Percentiles rank a stretch among this genome's conserved stretches.
Conservation (phyloP, 2,113 vertebrate genomes). For the Raja brachyura region DNA sequence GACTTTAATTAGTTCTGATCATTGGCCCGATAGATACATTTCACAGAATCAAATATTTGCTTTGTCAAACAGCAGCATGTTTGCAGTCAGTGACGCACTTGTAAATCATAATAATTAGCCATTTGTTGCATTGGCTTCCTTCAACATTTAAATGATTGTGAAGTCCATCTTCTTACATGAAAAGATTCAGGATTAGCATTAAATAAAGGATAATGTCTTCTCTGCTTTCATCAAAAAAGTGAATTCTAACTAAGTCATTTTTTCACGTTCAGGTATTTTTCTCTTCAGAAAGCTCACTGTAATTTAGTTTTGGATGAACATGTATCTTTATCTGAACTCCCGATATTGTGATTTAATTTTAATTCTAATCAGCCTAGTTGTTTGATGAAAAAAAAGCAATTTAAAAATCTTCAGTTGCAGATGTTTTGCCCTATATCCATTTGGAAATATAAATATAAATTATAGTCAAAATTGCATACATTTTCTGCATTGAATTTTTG, state of each 20-base stretch:
- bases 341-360: not conserved
- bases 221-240: not conserved
- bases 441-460: not conserved
- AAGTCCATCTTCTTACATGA: not conserved
- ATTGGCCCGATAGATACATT: not conserved
- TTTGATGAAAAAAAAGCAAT: not conserved
- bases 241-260: not conserved
- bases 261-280: not conserved
- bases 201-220: not conserved
- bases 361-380: not conserved
- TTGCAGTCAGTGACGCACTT: not conserved
- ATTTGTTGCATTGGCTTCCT: not conserved
- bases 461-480: not conserved
- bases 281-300: not conserved
- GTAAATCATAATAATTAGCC: not conserved
- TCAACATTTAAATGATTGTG: not conserved
- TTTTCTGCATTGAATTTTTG: not conserved
- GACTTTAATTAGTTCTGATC: not conserved
- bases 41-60: not conserved
- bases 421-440: too few species aligned
- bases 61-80: not conserved
- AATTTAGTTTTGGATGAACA: not conserved
- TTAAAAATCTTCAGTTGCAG: not conserved
- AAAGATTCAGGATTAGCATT: not conserved
- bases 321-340: not conserved